Evolutionary conservation across 2,113 vertebrate genomes (phyloP).

Genomic region (Semnopithecus entellus): DNA sequence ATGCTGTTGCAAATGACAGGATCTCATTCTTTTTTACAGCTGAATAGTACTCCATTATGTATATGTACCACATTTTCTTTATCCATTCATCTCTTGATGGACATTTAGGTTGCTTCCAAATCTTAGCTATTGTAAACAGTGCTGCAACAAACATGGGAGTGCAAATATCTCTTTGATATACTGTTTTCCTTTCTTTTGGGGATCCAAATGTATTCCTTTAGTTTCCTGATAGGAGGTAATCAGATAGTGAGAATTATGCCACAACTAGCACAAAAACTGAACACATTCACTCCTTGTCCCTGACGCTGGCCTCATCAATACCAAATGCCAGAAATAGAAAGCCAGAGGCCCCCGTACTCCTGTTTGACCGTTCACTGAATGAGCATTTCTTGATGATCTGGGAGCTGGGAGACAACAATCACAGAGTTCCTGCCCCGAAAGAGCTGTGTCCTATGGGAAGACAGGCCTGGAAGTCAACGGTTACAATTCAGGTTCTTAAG

Average conservation of each 20-base stretch:
- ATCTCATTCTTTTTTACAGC: too few relatives aligned
- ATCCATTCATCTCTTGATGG: too few relatives aligned
- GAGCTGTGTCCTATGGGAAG: neutral
- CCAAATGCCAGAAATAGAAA: fast-evolving
- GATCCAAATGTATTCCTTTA: neutral
- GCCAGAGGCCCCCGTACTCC: neutral
- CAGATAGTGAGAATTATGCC: neutral
- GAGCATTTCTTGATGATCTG: neutral
- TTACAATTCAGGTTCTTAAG: neutral
- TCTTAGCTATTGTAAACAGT: too few relatives aligned
- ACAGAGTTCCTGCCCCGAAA: neutral
- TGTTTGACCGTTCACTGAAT: fast-evolving
- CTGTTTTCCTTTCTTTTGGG: too few relatives aligned
- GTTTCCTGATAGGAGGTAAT: neutral
- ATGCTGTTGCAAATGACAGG: too few relatives aligned
- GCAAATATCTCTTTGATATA: too few relatives aligned
- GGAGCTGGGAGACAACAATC: neutral
- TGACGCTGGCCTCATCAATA: neutral
- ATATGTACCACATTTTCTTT: too few relatives aligned
- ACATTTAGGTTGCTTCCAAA: too few relatives aligned
- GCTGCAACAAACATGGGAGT: too few relatives aligned
- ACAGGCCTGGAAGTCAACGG: neutral
- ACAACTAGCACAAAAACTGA: neutral
- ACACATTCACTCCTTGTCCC: neutral
- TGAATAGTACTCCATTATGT: too few relatives aligned